Base-by-base conservation (phyloP, 92 coral and sea anemone genomes). In the Actinernus sp. region DNA sequence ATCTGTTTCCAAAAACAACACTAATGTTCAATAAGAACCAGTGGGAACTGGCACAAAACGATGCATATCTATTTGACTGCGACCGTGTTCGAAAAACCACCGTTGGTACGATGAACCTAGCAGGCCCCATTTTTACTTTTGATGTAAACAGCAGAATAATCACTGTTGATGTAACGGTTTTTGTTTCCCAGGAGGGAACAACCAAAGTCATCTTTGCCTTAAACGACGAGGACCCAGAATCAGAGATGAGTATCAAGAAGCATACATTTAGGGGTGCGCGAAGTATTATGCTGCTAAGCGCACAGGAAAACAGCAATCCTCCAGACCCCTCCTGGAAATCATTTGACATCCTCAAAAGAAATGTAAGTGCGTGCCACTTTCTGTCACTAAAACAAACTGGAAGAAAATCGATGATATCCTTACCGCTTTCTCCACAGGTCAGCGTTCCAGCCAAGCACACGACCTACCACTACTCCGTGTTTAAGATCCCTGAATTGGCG, bases 181-280 rank as follows among this genome's bases (percentile, higher is more conserved):
- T n/a, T n/a, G n/a, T n/a, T 44, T 37, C 61, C 22, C 61, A 79
- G 86, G 65, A 68, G 31, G 86, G 78, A 29, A 79, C 86, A 14
- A 34, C 79, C 24, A 79, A 79, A 41, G 79, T 79, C 19, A 79
- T 79, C 21, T 79, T 50, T 46, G 86, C 79, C 6, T 43, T 57
- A 16, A 32, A 79, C 36, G 53, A 54, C 32, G 25, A 38, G 24
- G 82, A 73, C 22, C 82, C 82, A 0, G 49, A 31, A 24, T 31
- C 81, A 10, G 40, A 52, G 11, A 37, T 33, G 4, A 6, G 22
- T 14, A 23, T 81, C 24, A 51, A 19, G 1, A 52, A 38, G 46
- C 88, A 81, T 63, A 55, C 68, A 1, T 45, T 22, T 22, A 63
- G 47, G 22, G 74, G 74, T 4, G 48, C 63, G n/a, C 68, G 81